Conservation (phyloP, 2,797 vertebrate genomes). For the Sebastes dallii region DNA sequence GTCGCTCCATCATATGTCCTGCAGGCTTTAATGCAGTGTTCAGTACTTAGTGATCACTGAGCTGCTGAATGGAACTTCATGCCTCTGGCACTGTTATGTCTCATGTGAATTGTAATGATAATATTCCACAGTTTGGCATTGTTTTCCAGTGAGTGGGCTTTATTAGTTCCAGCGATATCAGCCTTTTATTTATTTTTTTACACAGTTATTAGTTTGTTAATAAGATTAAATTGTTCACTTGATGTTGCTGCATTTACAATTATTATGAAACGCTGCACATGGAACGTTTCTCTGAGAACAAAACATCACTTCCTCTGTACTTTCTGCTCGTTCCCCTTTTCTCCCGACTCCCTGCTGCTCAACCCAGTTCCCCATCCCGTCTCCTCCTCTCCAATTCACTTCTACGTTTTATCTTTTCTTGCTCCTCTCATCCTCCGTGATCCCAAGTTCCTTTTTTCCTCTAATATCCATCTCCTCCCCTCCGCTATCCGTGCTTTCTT, state of each 20-base stretch:
- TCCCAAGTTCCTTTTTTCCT: not conserved
- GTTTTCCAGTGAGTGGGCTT: slow-evolving; percentile 1
- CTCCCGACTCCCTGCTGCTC: not conserved
- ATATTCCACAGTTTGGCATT: not conserved
- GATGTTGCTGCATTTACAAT: not conserved
- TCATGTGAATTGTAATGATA: not conserved
- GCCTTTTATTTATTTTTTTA: not conserved
- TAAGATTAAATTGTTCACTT: slow-evolving; percentile 3
- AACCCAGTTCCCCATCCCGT: not conserved
- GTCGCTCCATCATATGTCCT: not conserved
- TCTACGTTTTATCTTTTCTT: not conserved
- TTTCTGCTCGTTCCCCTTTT: not conserved
- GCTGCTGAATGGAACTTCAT: not conserved
- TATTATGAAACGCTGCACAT: not conserved
- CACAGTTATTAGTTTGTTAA: not conserved
- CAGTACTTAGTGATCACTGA: not conserved
- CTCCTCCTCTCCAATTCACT: not conserved
- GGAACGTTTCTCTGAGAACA: not conserved
- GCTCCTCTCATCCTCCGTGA: not conserved
- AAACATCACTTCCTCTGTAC: not conserved
- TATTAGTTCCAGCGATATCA: not conserved
- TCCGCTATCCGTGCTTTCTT: not conserved
- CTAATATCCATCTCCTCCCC: slow-evolving; percentile 6
- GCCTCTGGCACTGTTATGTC: not conserved
- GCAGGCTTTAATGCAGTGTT: not conserved